Base-by-base conservation (phyloP, 2,888 invertebrate species). In the Morpho deidamia region DNA sequence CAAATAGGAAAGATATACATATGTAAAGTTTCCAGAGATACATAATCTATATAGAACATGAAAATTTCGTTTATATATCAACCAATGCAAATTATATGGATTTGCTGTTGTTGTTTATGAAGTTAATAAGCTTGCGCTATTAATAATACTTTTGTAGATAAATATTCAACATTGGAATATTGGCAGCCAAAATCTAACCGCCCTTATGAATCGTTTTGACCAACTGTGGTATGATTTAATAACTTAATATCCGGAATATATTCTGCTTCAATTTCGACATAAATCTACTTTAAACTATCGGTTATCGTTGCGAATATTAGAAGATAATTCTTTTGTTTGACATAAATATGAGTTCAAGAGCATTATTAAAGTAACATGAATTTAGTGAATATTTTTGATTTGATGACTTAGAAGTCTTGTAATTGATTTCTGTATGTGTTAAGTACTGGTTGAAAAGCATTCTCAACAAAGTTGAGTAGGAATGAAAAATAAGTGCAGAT, bases 211-310 rank as follows among this genome's bases (percentile, higher is more conserved):
- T 33, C 35, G 41, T 49, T 49, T 49, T 49, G 48, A 49, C 48
- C 48, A 49, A 49, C 48, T 49, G 41, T 42, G 48, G 41, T 49
- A 35, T 49, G 48, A 49, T 49, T 49, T 49, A 49, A 49, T 49
- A 49, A 41, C 48, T 49, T 49, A 49, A 49, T 49, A 49, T 49
- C 41, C 48, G 40, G 33, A 40, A 39, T 23, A 39, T 38, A 47
- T 40, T 33, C 33, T 42, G 41, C 41, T 49, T 49, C 41, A 48
- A 34, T 48, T 12, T 8, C 33, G n/a, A 34, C 34, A 49, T 49
- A 49, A 41, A 49, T 49, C 41, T 35, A 35, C 48, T 33, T 47
- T 35, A 41, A 49, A 41, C 48, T 41, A 49, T 33, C 41, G 35
- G 35, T 35, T 49, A 35, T 35, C 12, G 40, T 12, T 48, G 32